phyloP scores from a whole-genome alignment of 1,140 invertebrate species.

The Marisa cornuarietis region DNA sequence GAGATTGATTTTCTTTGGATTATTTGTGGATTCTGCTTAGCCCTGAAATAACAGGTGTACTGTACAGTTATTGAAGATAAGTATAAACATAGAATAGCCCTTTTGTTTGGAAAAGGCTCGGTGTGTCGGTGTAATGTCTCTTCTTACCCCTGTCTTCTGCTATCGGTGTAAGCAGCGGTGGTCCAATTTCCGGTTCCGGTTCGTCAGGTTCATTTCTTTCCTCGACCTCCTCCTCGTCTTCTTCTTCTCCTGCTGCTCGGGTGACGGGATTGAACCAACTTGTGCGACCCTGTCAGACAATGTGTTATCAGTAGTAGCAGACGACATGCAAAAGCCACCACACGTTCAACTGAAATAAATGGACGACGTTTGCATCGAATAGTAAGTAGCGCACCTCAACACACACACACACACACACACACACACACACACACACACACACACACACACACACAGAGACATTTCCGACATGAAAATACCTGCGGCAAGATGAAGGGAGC shows the following conservation, averaged over 20 bases:
- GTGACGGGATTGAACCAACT: conserved; percentile 46
- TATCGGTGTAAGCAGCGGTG: conserved; percentile 47
- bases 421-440: background rate
- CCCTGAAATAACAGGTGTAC: too few relatives aligned
- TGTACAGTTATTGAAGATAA: too few relatives aligned
- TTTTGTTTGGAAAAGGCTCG: conserved; percentile 26
- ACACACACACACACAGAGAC: background rate
- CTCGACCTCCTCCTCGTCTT: conserved; percentile 39
- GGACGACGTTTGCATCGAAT: too few relatives aligned
- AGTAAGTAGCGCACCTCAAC: too few relatives aligned
- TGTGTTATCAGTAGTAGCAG: too few relatives aligned
- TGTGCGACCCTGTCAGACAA: conserved; percentile 40
- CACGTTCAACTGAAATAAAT: too few relatives aligned
- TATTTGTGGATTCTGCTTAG: too few relatives aligned
- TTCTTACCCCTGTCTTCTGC: conserved; percentile 46
- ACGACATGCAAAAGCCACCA: too few relatives aligned
- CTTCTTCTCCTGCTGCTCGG: conserved; percentile 33
- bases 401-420: too few relatives aligned
- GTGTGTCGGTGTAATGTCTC: too few relatives aligned
- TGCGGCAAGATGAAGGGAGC: conserved; percentile 43
- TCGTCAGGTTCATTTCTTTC: conserved; percentile 50
- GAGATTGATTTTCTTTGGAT: too few relatives aligned
- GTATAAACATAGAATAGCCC: too few relatives aligned
- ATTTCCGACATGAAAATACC: conserved; percentile 19
- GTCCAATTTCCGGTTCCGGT: conserved; percentile 47